phyloP scores from a whole-genome alignment of 2,888 invertebrate species.

The Fissipunctia ypsillon region DNA sequence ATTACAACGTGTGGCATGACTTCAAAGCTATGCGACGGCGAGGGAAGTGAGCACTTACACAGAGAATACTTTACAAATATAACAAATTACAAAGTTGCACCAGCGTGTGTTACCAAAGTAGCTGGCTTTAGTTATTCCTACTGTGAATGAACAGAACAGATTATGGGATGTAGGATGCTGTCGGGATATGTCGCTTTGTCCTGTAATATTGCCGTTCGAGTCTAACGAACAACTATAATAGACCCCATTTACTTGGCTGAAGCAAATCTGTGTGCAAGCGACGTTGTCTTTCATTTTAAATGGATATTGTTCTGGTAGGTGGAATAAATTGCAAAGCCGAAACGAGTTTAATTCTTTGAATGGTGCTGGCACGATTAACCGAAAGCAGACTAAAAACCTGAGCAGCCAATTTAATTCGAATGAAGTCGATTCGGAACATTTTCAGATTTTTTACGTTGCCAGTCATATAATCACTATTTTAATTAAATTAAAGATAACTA shows the following conservation, averaged over 20 bases:
- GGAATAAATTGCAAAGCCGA: background rate
- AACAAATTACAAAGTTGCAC: slow-evolving; percentile 42
- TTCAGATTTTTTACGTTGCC: too few relatives aligned
- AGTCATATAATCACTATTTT: too few relatives aligned
- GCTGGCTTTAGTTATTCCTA: slow-evolving; percentile 20
- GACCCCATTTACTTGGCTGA: background rate
- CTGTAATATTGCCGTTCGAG: background rate
- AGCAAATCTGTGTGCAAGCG: too few relatives aligned
- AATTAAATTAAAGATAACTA: too few relatives aligned
- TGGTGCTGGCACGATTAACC: too few relatives aligned
- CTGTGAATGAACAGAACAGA: slow-evolving; percentile 12
- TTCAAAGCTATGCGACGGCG: slow-evolving; percentile 21
- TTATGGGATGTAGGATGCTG: background rate
- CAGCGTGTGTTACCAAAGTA: background rate
- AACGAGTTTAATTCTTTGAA: background rate
- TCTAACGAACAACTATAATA: background rate
- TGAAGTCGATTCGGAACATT: too few relatives aligned
- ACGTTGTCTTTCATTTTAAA: background rate
- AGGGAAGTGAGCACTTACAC: slow-evolving; percentile 25
- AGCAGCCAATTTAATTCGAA: background rate
- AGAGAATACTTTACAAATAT: slow-evolving; percentile 33
- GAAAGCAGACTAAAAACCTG: background rate
- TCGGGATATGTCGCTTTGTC: background rate
- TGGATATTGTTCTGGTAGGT: background rate
- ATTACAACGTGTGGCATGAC: slow-evolving; percentile 35